A percentile compares a stretch with the other conserved stretches of the same genome.
Conservation (phyloP, 2,888 invertebrate genomes). For the Lepidonotus clava region DNA sequence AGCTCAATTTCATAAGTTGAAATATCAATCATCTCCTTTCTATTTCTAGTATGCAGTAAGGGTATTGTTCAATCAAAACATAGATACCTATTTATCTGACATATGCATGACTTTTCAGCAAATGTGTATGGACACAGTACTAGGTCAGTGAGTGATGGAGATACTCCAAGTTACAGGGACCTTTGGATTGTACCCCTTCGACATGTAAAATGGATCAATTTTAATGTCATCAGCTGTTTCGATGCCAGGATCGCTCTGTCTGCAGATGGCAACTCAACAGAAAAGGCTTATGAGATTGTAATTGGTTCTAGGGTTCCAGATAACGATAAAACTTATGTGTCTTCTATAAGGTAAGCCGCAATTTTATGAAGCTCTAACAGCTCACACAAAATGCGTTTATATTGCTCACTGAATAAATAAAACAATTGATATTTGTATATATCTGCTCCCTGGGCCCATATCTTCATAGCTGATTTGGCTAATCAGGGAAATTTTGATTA, state of each 20-base stretch:
- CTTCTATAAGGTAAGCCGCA: background rate
- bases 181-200: slow-evolving; percentile 31
- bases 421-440: too few species aligned
- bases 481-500: too few species aligned
- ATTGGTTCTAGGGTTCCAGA: background rate
- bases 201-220: background rate
- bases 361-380: background rate
- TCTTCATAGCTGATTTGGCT: too few species aligned
- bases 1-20: too few species aligned
- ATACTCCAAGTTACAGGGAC: background rate
- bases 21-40: too few species aligned
- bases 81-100: too few species aligned
- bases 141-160: slow-evolving; percentile 4
- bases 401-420: too few species aligned
- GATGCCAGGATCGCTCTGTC: background rate
- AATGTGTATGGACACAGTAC: slow-evolving; percentile 12
- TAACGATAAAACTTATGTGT: background rate
- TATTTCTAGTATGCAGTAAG: too few species aligned
- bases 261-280: background rate
- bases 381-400: too few species aligned
- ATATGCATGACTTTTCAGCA: background rate
- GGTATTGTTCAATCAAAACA: too few species aligned
- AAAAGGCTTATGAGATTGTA: background rate
- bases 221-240: background rate
- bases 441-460: too few species aligned